phyloP scores from a whole-genome alignment of 2,888 invertebrate species.

The Gnatocerus cornutus region DNA sequence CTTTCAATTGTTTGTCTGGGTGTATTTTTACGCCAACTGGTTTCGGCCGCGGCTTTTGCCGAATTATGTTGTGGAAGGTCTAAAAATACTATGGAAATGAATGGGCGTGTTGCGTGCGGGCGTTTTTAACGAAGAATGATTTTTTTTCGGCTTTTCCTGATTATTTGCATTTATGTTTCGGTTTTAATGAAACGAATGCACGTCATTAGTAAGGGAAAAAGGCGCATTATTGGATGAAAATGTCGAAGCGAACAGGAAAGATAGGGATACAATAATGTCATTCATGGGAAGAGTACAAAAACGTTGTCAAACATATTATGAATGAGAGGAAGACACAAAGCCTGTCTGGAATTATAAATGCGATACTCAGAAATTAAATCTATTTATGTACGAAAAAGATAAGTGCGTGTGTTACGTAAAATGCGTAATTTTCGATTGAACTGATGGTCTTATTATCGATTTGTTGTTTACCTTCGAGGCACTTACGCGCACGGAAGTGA shows the following conservation, averaged over 20 bases:
- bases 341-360: conserved; percentile 67
- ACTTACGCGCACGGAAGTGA: conserved; percentile 38
- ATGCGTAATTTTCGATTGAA: conserved; percentile 29
- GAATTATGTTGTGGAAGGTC: conserved; percentile 49
- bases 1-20: conserved; percentile 53
- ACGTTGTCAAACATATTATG: conserved; percentile 65
- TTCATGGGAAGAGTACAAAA: conserved; percentile 62
- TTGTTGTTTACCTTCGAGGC: conserved; percentile 36
- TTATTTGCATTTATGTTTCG: conserved; percentile 53
- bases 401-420: conserved; percentile 25
- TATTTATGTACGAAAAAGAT: conserved; percentile 54
- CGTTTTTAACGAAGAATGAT: conserved; percentile 37
- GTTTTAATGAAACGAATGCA: conserved; percentile 49
- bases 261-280: conserved; percentile 61
- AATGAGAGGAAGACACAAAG: conserved; percentile 68
- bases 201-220: conserved; percentile 12
- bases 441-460: conserved; percentile 33
- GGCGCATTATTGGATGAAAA: conserved; percentile 45
- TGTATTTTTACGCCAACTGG: conserved; percentile 46
- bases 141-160: conserved; percentile 41
- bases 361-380: conserved; percentile 62
- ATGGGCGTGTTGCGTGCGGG: conserved; percentile 50
- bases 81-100: conserved; percentile 50
- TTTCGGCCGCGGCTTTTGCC: conserved; percentile 43
- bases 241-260: conserved; percentile 41